Base-by-base conservation (phyloP, 2,888 invertebrate species). In the Minunthozetes semirufus region DNA sequence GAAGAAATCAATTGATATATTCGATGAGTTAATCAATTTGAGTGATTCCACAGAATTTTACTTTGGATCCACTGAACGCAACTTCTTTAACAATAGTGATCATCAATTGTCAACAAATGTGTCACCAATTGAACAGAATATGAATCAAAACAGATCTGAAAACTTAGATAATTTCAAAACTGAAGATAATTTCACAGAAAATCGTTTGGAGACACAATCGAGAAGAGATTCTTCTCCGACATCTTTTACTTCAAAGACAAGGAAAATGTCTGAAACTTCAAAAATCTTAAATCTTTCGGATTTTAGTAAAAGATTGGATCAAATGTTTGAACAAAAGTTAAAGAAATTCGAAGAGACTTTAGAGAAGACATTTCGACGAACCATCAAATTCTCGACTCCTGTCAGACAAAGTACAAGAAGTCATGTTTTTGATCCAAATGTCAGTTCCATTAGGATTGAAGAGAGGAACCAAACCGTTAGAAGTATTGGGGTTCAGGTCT, bases 401-500 rank as follows among this genome's bases (percentile, higher is more conserved):
- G 11, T 53, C 29, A 56, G 13, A n/a, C 72, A 50, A 3, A 29
- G n/a, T 6, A 17, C 13, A 46, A 71, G 71, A 71, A 19, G 19
- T 17, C 29, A 5, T 8, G 9, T 42, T 15, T 53, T 53, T 2
- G 33, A 71, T 25, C 29, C 29, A n/a, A 53, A 29, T 53, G 17
- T 72, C 22, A 59, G 56, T 72, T 27, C 29, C 19, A 72, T 59
- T 50, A 0, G 50, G n/a, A 50, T n/a, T 13, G 13, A 33, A 2
- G 2, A 11, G n/a, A 19, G 15, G 9, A 50, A 38, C 29, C 6
- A 56, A 53, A 27, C n/a, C 22, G 25, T 70, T 17, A 46, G 48
- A 70, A 70, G 46, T 48, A 15, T 48, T 70, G 70, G 46, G 11
- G 38, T 48, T 68, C 68, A 68, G 33, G 22, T 68, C 2, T 48